Conservation (phyloP, 1,140 invertebrate species). For the Drosophila repleta region DNA sequence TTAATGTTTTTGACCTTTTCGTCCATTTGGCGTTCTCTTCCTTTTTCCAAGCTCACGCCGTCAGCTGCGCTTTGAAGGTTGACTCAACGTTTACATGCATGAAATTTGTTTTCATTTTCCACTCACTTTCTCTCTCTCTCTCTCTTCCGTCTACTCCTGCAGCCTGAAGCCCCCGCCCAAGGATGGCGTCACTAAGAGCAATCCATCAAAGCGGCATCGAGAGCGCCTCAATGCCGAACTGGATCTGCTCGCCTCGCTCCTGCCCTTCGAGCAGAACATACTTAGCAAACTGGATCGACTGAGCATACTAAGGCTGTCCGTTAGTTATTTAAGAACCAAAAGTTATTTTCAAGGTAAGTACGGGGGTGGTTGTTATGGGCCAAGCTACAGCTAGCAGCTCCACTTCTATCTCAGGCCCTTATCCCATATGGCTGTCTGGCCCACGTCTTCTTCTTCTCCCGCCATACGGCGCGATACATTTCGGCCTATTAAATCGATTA, state of each 20-base stretch:
- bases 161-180: conserved; percentile 97
- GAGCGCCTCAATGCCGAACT: conserved; percentile 99
- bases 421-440: conserved; percentile 33
- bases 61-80: conserved; percentile 39
- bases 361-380: conserved; percentile 21
- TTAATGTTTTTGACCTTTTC: conserved; percentile 78
- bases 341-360: conserved; percentile 99
- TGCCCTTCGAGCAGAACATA: conserved; percentile 99
- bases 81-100: conserved; percentile 61
- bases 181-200: conserved; percentile 98
- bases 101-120: conserved; percentile 56
- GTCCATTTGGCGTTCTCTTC: conserved; percentile 39
- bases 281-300: conserved; percentile 99
- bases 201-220: conserved; percentile 98
- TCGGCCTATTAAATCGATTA: conserved; percentile 78
- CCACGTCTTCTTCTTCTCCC: conserved; percentile 28
- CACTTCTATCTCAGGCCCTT: background rate
- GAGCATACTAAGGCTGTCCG: conserved; percentile 97
- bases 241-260: conserved; percentile 97
- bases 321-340: conserved; percentile 99
- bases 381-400: conserved; percentile 18
- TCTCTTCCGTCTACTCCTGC: conserved; percentile 83
- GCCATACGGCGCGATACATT: conserved; percentile 69
- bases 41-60: conserved; percentile 45
- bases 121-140: conserved; percentile 9